Conservation (phyloP, 1,140 invertebrate species). For the Oryzaephilus surinamensis region DNA sequence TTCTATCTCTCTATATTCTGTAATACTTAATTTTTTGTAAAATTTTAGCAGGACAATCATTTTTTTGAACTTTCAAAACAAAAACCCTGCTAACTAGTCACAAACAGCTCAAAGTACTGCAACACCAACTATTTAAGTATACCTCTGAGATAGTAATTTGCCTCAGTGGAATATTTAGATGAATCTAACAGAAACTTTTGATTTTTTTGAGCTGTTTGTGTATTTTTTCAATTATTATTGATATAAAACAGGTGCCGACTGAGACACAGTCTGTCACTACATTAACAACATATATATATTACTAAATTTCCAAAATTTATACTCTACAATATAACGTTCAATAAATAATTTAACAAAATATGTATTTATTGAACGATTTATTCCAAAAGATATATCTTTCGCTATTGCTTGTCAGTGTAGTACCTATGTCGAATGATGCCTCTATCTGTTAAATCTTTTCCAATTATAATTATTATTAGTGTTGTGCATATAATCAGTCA, state of each 20-base stretch:
- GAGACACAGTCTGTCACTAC: slow-evolving; percentile 13
- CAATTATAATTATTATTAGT: slow-evolving; percentile 11
- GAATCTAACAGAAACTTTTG: too few species aligned
- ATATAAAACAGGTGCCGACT: slow-evolving; percentile 26
- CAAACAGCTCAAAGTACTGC: slow-evolving; percentile 2
- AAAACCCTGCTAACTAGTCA: too few species aligned
- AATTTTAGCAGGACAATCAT: too few species aligned
- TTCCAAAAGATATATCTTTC: too few species aligned
- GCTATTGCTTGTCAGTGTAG: slow-evolving; percentile 14
- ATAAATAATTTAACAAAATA: not conserved
- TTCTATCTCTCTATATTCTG: slow-evolving; percentile 19
- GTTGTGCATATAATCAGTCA: slow-evolving; percentile 24
- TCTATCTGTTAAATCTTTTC: slow-evolving; percentile 8
- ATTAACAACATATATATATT: slow-evolving; percentile 6
- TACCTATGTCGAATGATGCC: too few species aligned
- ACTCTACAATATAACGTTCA: not conserved
- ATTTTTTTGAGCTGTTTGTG: too few species aligned
- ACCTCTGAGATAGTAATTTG: too few species aligned
- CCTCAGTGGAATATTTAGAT: too few species aligned
- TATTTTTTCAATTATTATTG: too few species aligned
- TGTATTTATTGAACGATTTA: too few species aligned
- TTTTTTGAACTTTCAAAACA: too few species aligned
- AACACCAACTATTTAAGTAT: too few species aligned
- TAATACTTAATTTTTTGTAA: slow-evolving; percentile 8
- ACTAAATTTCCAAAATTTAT: slow-evolving; percentile 7